Percentiles rank a stretch among this genome's conserved stretches.
Conservation (phyloP, 2,113 vertebrate species). For the Hucho hucho region DNA sequence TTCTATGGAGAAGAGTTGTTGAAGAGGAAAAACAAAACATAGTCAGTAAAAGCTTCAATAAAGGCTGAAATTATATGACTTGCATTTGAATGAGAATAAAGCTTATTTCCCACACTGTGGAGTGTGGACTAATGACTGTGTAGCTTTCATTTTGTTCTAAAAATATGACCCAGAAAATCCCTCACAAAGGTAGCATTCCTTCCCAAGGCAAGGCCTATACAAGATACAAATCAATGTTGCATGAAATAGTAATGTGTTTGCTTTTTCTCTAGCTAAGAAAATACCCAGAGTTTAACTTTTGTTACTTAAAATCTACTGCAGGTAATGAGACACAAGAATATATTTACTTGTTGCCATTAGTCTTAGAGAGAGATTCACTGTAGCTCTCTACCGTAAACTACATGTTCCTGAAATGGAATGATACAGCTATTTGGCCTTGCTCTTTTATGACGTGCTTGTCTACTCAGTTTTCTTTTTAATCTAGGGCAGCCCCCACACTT, state of each 20-base stretch:
- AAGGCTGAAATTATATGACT: neutral
- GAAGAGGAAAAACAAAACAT: slow-evolving; percentile 14
- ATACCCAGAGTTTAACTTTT: slow-evolving; percentile 6
- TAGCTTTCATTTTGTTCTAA: neutral
- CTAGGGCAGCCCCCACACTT: neutral
- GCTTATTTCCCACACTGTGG: neutral
- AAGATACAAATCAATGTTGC: neutral
- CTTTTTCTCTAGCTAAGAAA: slow-evolving; percentile 5
- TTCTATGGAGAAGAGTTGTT: slow-evolving; percentile 16
- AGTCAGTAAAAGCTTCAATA: slow-evolving; percentile 3
- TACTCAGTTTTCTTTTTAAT: neutral
- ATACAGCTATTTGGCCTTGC: neutral
- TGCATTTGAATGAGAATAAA: slow-evolving; percentile 1
- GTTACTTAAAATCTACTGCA: neutral
- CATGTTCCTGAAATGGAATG: neutral
- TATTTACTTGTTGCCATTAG: too few species aligned
- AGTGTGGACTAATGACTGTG: neutral
- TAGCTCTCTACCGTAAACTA: neutral
- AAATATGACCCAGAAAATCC: neutral
- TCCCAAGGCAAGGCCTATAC: neutral
- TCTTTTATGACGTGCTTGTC: neutral
- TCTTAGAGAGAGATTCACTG: neutral
- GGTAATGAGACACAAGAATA: too few species aligned
- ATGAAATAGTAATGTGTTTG: neutral
- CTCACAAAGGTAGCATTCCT: neutral